Percentiles rank a stretch among this genome's conserved stretches.
Evolutionary conservation across 2,797 vertebrate species (phyloP).

Genomic region (Gallinago stenura): DNA sequence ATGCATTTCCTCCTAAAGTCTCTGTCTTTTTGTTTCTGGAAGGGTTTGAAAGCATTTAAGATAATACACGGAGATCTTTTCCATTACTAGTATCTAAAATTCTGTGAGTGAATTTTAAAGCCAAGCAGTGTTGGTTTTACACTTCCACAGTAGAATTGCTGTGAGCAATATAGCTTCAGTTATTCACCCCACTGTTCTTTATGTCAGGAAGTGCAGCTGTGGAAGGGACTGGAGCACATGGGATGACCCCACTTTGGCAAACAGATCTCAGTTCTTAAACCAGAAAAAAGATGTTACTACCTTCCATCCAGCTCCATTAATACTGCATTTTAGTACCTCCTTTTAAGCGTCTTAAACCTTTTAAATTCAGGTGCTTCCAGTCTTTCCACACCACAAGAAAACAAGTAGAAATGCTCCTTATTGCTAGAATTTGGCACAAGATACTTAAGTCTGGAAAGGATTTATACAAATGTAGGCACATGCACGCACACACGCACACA

Average conservation of each 20-base stretch:
- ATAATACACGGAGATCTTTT: not conserved
- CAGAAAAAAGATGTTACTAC: not conserved
- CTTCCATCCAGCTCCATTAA: not conserved
- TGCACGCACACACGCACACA: not conserved
- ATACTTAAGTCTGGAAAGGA: conserved; percentile 17
- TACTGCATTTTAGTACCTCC: not conserved
- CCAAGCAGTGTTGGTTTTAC: not conserved
- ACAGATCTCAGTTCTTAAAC: not conserved
- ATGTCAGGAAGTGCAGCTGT: not conserved
- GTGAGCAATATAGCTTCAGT: not conserved
- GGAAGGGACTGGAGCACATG: not conserved
- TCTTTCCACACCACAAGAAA: not conserved
- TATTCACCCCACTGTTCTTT: not conserved
- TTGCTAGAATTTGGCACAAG: conserved; percentile 35
- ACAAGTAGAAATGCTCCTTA: conserved; percentile 14
- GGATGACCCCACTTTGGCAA: not conserved
- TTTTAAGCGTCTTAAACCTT: not conserved
- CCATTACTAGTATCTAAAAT: not conserved
- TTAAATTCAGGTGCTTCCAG: conserved; percentile 20
- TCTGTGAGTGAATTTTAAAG: not conserved
- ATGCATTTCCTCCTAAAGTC: not conserved
- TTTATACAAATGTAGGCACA: conserved; percentile 4
- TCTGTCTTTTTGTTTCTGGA: conserved; percentile 6
- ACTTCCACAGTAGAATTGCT: not conserved
- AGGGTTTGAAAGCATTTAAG: not conserved